A percentile compares a stretch with the other conserved stretches of the same genome.
These are phyloP conservation scores for Patiria pectinifera DNA, from an alignment of 53 echinoderm and acorn worm species.

Conservation along the genomic window DNA sequence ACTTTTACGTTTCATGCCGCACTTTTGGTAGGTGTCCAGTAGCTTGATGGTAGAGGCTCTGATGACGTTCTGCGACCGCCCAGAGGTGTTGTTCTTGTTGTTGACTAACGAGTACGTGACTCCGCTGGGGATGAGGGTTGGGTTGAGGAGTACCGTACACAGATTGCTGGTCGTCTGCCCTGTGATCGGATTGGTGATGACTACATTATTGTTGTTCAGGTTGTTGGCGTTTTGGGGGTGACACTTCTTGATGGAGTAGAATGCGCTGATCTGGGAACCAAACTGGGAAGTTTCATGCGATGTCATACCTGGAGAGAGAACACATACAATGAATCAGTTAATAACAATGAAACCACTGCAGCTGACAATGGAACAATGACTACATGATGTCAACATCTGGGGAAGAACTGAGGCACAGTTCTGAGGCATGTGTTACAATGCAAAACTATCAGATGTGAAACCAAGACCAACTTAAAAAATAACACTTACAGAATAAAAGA, in stretches of 20 bases:
- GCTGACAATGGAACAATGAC: background rate
- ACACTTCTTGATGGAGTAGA: constrained; percentile 85
- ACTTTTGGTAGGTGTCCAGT: constrained; percentile 98
- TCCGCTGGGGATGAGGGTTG: constrained; percentile 29
- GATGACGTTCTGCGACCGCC: constrained; percentile 82
- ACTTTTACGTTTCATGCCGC: constrained; percentile 96
- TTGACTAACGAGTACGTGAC: constrained; percentile 23
- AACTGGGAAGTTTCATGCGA: constrained; percentile 75
- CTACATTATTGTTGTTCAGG: constrained; percentile 76
- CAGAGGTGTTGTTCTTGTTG: constrained; percentile 42
- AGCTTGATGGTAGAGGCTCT: constrained; percentile 84
- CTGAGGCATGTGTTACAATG: too few relatives aligned
- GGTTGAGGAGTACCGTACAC: constrained; percentile 67
- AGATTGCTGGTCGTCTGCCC: constrained; percentile 56
- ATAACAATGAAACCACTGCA: background rate
- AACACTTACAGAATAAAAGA: too few relatives aligned
- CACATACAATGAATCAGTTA: background rate
- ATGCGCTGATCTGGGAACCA: constrained; percentile 93
- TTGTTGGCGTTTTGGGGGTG: constrained; percentile 68
- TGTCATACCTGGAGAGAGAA: constrained; percentile 61
- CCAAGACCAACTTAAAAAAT: background rate
- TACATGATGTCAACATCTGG: background rate
- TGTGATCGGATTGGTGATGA: constrained; percentile 68
- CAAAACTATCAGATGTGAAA: background rate
- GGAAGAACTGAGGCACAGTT: background rate